These are phyloP conservation scores for Beroe forskalii DNA, from an alignment of 37 sponge, comb jelly and placozoan species.

Conservation along the genomic window DNA sequence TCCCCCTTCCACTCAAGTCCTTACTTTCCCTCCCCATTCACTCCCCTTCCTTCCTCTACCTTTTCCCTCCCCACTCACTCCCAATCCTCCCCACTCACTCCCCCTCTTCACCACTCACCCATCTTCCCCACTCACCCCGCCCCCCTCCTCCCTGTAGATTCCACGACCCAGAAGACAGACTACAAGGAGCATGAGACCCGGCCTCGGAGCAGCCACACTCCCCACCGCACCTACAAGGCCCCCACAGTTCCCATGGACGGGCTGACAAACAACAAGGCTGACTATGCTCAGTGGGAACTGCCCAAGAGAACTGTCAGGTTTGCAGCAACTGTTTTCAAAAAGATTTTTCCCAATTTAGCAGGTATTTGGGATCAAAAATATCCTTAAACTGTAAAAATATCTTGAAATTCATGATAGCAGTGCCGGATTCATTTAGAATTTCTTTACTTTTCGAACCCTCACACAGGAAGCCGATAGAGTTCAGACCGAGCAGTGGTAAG, in stretches of 20 bases:
- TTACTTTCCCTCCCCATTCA: not conserved
- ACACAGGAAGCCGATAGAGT: conserved; percentile 22
- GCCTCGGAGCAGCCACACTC: conserved; percentile 30
- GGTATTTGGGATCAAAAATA: too few relatives aligned
- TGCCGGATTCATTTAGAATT: too few relatives aligned
- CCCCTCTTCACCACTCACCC: not conserved
- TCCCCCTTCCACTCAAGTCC: not conserved
- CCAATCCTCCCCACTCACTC: not conserved
- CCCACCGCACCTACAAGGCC: conserved; percentile 30
- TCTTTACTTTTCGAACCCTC: too few relatives aligned
- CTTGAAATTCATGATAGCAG: too few relatives aligned
- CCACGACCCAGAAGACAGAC: conserved; percentile 41
- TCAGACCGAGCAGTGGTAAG: not conserved
- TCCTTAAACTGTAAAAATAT: too few relatives aligned
- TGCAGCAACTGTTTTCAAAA: too few relatives aligned
- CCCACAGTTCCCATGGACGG: conserved; percentile 57
- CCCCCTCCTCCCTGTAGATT: not conserved
- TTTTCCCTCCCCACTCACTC: not conserved
- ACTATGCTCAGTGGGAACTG: conserved; percentile 56
- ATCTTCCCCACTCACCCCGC: not conserved
- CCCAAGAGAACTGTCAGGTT: conserved; percentile 56
- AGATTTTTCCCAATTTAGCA: too few relatives aligned
- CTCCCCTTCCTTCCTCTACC: not conserved
- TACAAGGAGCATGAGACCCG: conserved; percentile 8
- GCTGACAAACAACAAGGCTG: conserved; percentile 15